phyloP scores from a whole-genome alignment of 1,140 invertebrate species.

The Stenopsyche tienmushanensis region DNA sequence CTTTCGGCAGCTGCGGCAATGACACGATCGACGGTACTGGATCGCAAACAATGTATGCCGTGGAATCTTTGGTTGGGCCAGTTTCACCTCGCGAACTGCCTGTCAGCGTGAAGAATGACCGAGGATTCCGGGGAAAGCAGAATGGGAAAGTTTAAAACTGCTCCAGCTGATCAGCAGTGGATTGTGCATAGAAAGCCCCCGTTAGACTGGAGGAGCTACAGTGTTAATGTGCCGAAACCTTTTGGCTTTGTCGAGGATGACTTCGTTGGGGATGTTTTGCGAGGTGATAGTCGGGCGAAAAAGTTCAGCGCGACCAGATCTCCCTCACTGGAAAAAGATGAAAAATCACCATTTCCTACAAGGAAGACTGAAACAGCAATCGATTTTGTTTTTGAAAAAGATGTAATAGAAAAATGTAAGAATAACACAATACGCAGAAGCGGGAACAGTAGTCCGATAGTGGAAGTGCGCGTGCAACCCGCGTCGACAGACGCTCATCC shows the following conservation, averaged over 20 bases:
- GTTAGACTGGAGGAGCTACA: slow-evolving; percentile 36
- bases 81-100: too few species aligned
- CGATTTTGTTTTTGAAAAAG: slow-evolving; percentile 15
- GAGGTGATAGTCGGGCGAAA: slow-evolving; percentile 34
- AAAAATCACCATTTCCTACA: slow-evolving; percentile 50
- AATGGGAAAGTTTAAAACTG: slow-evolving; percentile 33
- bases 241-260: slow-evolving; percentile 20
- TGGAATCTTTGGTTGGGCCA: too few species aligned
- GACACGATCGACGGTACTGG: too few species aligned
- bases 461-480: slow-evolving; percentile 33
- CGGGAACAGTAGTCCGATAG: slow-evolving; percentile 24
- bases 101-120: too few species aligned
- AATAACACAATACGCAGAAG: background rate
- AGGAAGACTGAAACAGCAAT: background rate
- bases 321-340: slow-evolving; percentile 55
- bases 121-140: too few species aligned
- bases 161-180: slow-evolving; percentile 33
- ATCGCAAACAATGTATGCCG: too few species aligned
- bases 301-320: slow-evolving; percentile 53
- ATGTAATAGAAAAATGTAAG: background rate
- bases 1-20: too few species aligned
- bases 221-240: slow-evolving; percentile 25
- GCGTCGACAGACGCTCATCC: slow-evolving; percentile 28
- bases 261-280: background rate
- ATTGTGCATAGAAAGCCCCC: slow-evolving; percentile 28